A percentile compares a stretch with the other conserved stretches of the same genome.
phyloP scores from a whole-genome alignment of 1,140 invertebrate species.

The Lasioglossum albipes region DNA sequence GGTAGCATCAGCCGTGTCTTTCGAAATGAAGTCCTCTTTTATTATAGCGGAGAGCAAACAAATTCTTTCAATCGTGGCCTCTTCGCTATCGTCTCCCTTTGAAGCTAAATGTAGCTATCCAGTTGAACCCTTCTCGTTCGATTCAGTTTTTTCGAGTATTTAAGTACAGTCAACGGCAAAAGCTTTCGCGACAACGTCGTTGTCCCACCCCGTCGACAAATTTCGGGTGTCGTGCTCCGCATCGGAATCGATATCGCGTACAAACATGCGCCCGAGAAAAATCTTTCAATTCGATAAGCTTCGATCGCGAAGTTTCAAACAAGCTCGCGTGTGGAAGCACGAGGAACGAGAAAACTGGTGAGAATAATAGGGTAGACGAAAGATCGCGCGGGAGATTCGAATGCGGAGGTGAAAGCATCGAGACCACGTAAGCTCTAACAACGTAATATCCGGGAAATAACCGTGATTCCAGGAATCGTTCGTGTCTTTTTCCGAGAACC shows the following conservation, averaged over 20 bases:
- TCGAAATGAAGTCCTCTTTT: conserved; percentile 43
- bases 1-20: conserved; percentile 41
- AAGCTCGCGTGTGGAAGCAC: background rate
- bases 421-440: background rate
- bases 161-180: conserved; percentile 28
- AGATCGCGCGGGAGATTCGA: background rate
- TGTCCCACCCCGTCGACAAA: too few species aligned
- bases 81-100: conserved; percentile 52
- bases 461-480: background rate
- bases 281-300: background rate
- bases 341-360: background rate
- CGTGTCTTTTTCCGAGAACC: background rate
- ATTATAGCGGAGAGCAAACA: conserved; percentile 50
- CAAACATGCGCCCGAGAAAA: background rate
- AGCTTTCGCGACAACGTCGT: background rate
- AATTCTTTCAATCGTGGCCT: conserved; percentile 48
- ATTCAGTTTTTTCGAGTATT: conserved; percentile 48
- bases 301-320: background rate
- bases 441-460: conserved; percentile 10
- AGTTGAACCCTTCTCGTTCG: conserved; percentile 32
- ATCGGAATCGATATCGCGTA: too few species aligned
- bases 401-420: background rate
- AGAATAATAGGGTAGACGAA: background rate
- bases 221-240: background rate
- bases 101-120: conserved; percentile 49